Evolutionary conservation across 1,140 invertebrate species (phyloP), one percentile per base, ranked within the genome.

Genomic region (Physella acuta): DNA sequence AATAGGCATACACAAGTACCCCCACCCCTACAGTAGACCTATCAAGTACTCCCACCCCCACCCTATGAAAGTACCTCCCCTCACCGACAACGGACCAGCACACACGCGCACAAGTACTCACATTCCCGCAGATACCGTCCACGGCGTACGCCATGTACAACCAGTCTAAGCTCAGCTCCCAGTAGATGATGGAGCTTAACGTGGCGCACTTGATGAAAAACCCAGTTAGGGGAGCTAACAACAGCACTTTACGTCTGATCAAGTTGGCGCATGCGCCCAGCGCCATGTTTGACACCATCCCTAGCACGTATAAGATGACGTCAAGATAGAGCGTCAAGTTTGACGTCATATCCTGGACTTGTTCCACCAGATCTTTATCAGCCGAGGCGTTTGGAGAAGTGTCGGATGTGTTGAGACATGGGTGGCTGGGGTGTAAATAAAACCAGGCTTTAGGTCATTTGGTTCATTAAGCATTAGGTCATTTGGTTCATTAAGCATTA

Each of bases 241-340:
- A 26, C 17, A 59, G 36, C 31, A 65, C 3, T 44, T 60, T 65
- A 8, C 69, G 62, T 16, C 69, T 63, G 31, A 71, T 24, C 2
- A 36, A 5, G 62, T 33, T 31, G 49, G 69, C 53, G 49, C 52
- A 65, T n/a, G 69, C 20, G 2, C 69, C 69, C 62, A 71, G 62
- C 26, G 62, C 34, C 39, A 63, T 49, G 61, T 63, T 63, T 20
- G 61, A 63, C 5, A 49, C 4, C n/a, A 63, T 63, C 20, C 61
- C 61, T 33, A 63, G 34, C 16, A 36, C 24, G 28, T 63, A 63
- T 1, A 39, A 49, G 1, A 34, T 63, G 3, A 51, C 1, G 61
- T 49, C 61, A 26, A 63, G 28, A 28, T 63, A 39, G 11, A 63
- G 26, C 2, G n/a, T n/a, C 61, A 63, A 26, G 2, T 24, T 24